Evolutionary conservation across 2,113 vertebrate genomes (phyloP), one percentile per base, ranked within the genome.

Genomic region (Seriola dumerili): DNA sequence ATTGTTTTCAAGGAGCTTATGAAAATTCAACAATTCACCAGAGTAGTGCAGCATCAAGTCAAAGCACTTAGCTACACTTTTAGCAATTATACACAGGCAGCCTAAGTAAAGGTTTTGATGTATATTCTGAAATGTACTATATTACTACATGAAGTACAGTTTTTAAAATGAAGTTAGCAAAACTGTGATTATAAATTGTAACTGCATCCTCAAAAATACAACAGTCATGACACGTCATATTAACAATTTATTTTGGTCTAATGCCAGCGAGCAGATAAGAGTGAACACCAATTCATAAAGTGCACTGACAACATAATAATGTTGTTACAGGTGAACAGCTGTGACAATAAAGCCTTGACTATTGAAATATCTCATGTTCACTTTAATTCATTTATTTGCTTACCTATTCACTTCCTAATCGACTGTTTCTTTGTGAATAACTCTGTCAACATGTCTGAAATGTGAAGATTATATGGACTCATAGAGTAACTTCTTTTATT

Each of bases 401-500:
- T 29, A 2, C 29, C 29, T 16, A 21, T 55, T 14, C 3, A 36
- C n/a, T 40, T 68, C 5, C 14, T 12, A 11, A 48, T 55, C 44
- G 14, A 32, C 63, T 12, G 13, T 66, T 59, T n/a, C 3, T 42
- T 63, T 48, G 16, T 19, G 8, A 8, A 42, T 32, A 8, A 13
- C 0, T 54, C 42, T 57, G 17, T 63, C 3, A 34, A 3, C 48
- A 2, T 29, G 62, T 3, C 2, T 38, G 1, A 21, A 57, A 42
- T 70, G 17, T 14, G 7, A 21, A 50, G 2, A 34, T 42, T 13
- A 3, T 19, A 42, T 46, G 14, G 57, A 42, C 42, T 85, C 32
- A 58, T 19, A 3, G 29, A 21, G 4, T 57, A 8, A 2, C 5
- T 66, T 75, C 77, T 85, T 77, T 5, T 89, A 3, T 74, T 80